phyloP scores from a whole-genome alignment of 2,113 vertebrate genomes.

The Rhinoptilus africanus region DNA sequence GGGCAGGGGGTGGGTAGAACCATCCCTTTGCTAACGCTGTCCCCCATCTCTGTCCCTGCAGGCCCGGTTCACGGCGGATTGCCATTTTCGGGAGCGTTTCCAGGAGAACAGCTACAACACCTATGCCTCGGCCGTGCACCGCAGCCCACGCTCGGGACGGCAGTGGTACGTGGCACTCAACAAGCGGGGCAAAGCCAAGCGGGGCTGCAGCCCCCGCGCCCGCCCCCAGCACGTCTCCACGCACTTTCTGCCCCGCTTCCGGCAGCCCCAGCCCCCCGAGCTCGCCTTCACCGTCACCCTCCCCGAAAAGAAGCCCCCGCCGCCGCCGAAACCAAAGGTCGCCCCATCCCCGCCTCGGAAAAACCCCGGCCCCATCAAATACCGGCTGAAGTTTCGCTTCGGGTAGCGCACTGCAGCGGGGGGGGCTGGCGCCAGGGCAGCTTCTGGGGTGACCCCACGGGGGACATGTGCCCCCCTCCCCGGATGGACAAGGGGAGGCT shows the following conservation, averaged over 20 bases:
- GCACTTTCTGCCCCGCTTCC: conserved; percentile 90
- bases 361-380: conserved; percentile 75
- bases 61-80: conserved; percentile 89
- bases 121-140: conserved; percentile 87
- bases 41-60: not conserved
- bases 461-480: too few relatives aligned
- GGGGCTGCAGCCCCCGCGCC: conserved; percentile 90
- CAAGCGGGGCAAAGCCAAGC: conserved; percentile 93
- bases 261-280: conserved; percentile 69
- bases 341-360: conserved; percentile 54
- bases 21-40: accelerated
- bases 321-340: conserved; percentile 36
- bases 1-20: accelerated
- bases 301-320: conserved; percentile 73
- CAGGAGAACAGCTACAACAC: conserved; percentile 99
- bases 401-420: conserved; percentile 61
- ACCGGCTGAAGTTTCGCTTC: conserved; percentile 94
- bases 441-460: not conserved
- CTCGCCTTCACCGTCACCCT: conserved; percentile 85
- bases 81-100: conserved; percentile 94
- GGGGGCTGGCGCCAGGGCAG: not conserved
- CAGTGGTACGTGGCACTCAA: conserved; percentile 97
- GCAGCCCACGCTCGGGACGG: conserved; percentile 81
- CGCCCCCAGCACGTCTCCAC: conserved; percentile 95
- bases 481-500: not conserved